Evolutionary conservation across 2,888 invertebrate species (phyloP), one percentile per base, ranked within the genome.

Genomic region (Cerceris rybyensis): DNA sequence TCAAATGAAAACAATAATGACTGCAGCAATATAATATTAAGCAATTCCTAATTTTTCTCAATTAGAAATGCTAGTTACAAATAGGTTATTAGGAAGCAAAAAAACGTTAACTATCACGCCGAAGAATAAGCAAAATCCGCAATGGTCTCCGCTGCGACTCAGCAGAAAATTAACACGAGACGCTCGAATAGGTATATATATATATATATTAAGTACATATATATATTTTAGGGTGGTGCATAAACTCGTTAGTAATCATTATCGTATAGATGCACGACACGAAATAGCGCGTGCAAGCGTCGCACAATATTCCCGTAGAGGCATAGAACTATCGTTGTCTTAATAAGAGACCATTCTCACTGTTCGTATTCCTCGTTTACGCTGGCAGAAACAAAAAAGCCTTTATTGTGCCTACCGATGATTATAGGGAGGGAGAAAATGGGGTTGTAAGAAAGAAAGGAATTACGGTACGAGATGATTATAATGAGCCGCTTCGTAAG

Each of bases 381-480:
- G 87, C 87, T 87, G 85, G 86, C 86, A 87, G 81, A 83, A 85
- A 86, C 72, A 85, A 86, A 83, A 84, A 84, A 83, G 90, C 90
- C 90, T 90, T 90, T 85, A 90, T 90, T 88, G 89, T 90, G 90
- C 90, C 89, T 90, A 89, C 82, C 83, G 80, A 85, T 80, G 75
- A 87, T 77, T 85, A 72, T 78, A 74, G 63, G 43, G 17, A 59
- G n/a, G 11, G 11, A 67, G 13, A 17, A 17, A 60, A 11, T 5
- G 17, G 52, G 16, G 14, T 11, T 52, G 58, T 52, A 39, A 58
- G 17, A 28, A 14, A 64, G 13, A 55, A 16, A 52, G 69, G 52
- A 55, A 60, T 13, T 59, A 52, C 50, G 46, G 41, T 59, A 42
- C 58, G 16, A 14, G 59, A 63, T 39, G 43, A 28, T 52, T 63